These are phyloP conservation scores for Potorous gilbertii DNA, from an alignment of 2,797 vertebrate genomes.

Conservation along the genomic window DNA sequence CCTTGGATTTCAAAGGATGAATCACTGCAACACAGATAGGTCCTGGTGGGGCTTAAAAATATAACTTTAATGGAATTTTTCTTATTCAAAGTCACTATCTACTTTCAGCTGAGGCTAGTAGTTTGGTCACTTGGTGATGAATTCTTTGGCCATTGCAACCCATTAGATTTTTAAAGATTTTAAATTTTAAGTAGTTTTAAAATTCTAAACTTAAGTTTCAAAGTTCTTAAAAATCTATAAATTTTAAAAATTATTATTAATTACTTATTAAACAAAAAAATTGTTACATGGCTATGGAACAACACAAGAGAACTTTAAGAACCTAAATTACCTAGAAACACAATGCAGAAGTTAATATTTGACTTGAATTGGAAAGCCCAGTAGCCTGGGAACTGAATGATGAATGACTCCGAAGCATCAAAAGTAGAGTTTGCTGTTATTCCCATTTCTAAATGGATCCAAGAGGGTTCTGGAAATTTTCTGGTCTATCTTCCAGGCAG, in stretches of 20 bases:
- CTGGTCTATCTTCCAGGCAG: neutral
- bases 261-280: neutral
- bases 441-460: neutral
- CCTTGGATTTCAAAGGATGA: neutral
- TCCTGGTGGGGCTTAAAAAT: neutral
- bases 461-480: neutral
- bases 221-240: too few relatives aligned
- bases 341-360: neutral
- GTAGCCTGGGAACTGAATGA: neutral
- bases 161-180: neutral
- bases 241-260: too few relatives aligned
- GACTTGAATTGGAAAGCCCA: neutral
- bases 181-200: too few relatives aligned
- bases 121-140: neutral
- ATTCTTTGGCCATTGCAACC: neutral
- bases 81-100: neutral
- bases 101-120: neutral
- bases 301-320: neutral
- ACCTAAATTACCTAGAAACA: neutral
- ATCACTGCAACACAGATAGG: neutral
- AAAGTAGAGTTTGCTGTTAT: neutral
- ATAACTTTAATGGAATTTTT: neutral
- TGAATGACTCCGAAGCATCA: neutral
- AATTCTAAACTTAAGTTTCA: neutral
- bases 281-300: neutral